These are phyloP conservation scores for Poeciliopsis presidionis DNA, from an alignment of 2,797 vertebrate genomes.

Conservation along the genomic window DNA sequence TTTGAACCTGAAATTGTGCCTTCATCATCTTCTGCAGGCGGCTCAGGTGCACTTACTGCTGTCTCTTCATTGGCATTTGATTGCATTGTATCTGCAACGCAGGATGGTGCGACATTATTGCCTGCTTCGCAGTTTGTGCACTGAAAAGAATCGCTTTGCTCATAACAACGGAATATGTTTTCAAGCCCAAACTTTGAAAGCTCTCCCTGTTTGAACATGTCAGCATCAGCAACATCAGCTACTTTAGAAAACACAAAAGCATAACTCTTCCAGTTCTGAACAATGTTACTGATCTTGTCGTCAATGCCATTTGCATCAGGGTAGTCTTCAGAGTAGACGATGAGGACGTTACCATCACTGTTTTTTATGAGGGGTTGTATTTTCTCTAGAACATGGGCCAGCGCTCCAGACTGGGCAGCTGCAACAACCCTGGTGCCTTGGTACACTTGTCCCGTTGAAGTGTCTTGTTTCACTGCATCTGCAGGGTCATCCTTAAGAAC, in stretches of 20 bases:
- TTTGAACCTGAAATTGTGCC: not conserved
- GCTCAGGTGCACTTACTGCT: not conserved
- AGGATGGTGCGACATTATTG: not conserved
- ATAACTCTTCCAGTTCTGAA: conserved; percentile 21
- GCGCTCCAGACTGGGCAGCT: not conserved
- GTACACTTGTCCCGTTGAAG: conserved; percentile 21
- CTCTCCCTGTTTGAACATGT: not conserved
- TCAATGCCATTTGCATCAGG: not conserved
- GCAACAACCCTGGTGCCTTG: conserved; percentile 28
- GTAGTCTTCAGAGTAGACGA: conserved; percentile 27
- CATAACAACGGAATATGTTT: conserved; percentile 13
- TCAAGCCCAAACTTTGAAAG: not conserved
- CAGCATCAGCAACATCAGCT: not conserved
- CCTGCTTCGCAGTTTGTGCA: conserved; percentile 5
- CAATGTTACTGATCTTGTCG: not conserved
- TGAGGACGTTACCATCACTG: conserved; percentile 20
- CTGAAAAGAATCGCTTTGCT: not conserved
- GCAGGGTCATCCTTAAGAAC: conserved; percentile 20
- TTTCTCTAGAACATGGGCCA: conserved; percentile 22
- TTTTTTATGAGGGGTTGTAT: not conserved
- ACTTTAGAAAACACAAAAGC: conserved; percentile 39
- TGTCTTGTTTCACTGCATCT: conserved; percentile 6
- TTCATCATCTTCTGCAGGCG: not conserved
- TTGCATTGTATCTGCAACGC: not conserved
- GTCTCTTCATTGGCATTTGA: not conserved